Evolutionary conservation across 2,888 invertebrate species (phyloP), one percentile per base, ranked within the genome.

Genomic region (Folsomia manolachei): DNA sequence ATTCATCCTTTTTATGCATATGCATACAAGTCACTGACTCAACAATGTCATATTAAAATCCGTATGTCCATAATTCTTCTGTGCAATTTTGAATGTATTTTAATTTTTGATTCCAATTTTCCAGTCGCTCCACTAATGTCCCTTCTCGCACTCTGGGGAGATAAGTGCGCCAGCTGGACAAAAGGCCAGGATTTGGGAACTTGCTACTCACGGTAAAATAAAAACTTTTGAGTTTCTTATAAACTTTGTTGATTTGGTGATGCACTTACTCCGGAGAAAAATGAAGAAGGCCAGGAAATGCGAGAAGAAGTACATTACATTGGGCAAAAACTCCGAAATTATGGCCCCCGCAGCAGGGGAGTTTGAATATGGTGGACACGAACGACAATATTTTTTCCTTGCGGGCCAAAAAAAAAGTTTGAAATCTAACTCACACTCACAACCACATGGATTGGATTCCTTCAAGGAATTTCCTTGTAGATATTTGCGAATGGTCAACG

Each of bases 181-280:
- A 61, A 70, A 7, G 74, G 75, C 27, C 71, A 75, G 63, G 79
- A 81, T 63, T 74, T 77, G 70, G 80, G 80, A 65, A 81, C 80
- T 9, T 81, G 80, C 61, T 74, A 69, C 56, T 73, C 79, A 0
- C 74, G 69, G 79, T 79, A 67, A 24, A 56, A 39, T 9, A 39
- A 39, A 39, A 39, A 9, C 39, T 9, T 39, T 39, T 39, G 7
- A 9, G 39, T 39, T 39, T 39, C 39, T 39, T 39, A 14, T 39
- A 39, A 39, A 39, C 39, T 39, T 39, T 39, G 39, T 39, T 14
- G n/a, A n/a, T n/a, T n/a, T n/a, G n/a, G n/a, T n/a, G n/a, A n/a
- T 39, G 39, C 39, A 39, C 39, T 39, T 39, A 39, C 39, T 39
- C 39, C 39, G 39, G n/a, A n/a, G n/a, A n/a, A n/a, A n/a, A 39